A percentile compares a stretch with the other conserved stretches of the same genome.
phyloP scores from a whole-genome alignment of 1,140 invertebrate species.

The Octopus bimaculoides region DNA sequence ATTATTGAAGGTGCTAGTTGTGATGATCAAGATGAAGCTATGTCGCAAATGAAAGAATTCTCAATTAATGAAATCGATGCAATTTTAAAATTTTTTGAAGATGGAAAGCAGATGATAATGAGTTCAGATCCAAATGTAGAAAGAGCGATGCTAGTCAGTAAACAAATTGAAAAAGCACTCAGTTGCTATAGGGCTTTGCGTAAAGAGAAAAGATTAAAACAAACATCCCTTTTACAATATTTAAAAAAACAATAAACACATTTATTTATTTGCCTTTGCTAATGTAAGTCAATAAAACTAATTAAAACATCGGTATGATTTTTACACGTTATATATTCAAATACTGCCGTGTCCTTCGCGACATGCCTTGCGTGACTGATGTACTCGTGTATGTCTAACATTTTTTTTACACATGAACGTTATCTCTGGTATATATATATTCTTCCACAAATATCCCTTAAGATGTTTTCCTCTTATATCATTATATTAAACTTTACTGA shows the following conservation, averaged over 20 bases:
- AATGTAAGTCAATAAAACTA: background rate
- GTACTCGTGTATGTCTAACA: no score
- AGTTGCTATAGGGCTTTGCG: conserved; percentile 3
- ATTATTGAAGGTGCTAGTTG: background rate
- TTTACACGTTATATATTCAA: no score
- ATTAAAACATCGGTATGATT: no score
- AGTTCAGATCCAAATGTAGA: background rate
- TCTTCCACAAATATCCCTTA: no score
- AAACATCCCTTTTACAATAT: conserved; percentile 5
- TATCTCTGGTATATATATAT: no score
- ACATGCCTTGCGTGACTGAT: no score
- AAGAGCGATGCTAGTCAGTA: background rate
- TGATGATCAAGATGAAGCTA: background rate
- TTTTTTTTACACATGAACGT: no score
- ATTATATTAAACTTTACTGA: no score
- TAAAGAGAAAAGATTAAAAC: conserved; percentile 7
- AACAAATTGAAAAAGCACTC: conserved; percentile 5
- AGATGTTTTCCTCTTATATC: no score
- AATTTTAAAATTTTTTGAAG: background rate
- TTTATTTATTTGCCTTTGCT: background rate
- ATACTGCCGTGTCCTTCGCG: no score
- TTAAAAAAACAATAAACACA: background rate
- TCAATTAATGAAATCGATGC: background rate
- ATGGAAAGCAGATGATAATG: conserved; percentile 7
- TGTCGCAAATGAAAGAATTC: background rate